A percentile compares a stretch with the other conserved stretches of the same genome.
phyloP scores from a whole-genome alignment of 2,888 invertebrate species.

The Halocaridina rubra region DNA sequence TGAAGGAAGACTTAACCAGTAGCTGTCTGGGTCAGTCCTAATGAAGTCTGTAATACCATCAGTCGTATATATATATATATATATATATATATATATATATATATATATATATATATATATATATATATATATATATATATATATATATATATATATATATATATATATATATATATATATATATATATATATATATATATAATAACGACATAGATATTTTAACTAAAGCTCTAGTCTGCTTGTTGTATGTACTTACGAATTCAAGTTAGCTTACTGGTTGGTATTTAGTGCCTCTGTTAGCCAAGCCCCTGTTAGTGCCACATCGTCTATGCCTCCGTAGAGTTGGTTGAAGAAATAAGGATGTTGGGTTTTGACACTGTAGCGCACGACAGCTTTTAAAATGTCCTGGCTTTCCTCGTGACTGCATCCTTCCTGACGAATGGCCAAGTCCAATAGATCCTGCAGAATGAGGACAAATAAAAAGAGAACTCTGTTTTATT shows the following conservation, averaged over 20 bases:
- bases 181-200: neutral
- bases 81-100: neutral
- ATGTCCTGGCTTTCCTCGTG: slow-evolving; percentile 17
- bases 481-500: too few species aligned
- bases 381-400: slow-evolving; percentile 34
- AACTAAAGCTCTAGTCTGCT: too few species aligned
- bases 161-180: too few species aligned
- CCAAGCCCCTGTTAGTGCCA: slow-evolving; percentile 80
- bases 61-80: neutral
- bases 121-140: slow-evolving; percentile 7
- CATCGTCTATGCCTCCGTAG: slow-evolving; percentile 74
- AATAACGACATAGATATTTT: neutral
- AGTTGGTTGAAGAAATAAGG: slow-evolving; percentile 63
- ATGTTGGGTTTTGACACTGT: slow-evolving; percentile 62
- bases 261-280: slow-evolving; percentile 80
- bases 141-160: neutral
- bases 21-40: too few species aligned
- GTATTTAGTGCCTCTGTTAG: slow-evolving; percentile 85
- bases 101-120: neutral
- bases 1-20: too few species aligned
- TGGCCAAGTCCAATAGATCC: slow-evolving; percentile 19
- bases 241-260: too few species aligned
- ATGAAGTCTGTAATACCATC: neutral
- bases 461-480: too few species aligned
- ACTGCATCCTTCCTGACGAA: slow-evolving; percentile 13